phyloP scores from a whole-genome alignment of 2,888 invertebrate species.

The Campaea margaritaria region DNA sequence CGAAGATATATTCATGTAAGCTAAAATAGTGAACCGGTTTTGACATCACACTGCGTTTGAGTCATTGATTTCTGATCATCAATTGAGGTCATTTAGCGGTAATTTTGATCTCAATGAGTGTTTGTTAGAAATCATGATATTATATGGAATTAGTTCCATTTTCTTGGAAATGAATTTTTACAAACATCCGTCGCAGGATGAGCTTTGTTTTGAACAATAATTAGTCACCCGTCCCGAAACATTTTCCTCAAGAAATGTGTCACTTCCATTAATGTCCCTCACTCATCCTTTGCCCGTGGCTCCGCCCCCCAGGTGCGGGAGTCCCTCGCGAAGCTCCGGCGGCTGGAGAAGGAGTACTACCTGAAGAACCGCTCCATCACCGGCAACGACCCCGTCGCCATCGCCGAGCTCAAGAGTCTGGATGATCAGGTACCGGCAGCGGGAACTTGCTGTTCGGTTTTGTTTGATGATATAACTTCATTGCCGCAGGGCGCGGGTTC shows the following conservation, averaged over 20 bases:
- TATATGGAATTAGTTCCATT: no score
- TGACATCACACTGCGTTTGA: background rate
- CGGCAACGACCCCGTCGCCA: conserved; percentile 80
- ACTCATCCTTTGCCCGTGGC: background rate
- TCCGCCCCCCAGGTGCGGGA: conserved; percentile 85
- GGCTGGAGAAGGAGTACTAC: conserved; percentile 95
- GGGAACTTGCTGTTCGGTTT: background rate
- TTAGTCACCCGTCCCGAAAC: no score
- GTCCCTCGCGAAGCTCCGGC: conserved; percentile 91
- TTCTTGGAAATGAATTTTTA: no score
- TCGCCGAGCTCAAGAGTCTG: conserved; percentile 89
- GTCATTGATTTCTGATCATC: background rate
- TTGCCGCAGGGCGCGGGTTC: no score
- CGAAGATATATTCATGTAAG: conserved; percentile 58
- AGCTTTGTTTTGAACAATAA: no score
- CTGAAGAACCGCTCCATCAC: conserved; percentile 92
- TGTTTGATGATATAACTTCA: no score
- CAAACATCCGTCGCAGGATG: no score
- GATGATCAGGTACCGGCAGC: conserved; percentile 86
- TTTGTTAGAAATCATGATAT: background rate
- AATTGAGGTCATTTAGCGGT: background rate
- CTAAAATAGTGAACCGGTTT: conserved; percentile 18
- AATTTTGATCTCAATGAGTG: background rate
- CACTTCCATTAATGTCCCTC: no score
- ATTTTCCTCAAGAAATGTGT: no score